Base-by-base conservation (phyloP, 2,113 vertebrate species). In the Pleuronectes platessa region DNA sequence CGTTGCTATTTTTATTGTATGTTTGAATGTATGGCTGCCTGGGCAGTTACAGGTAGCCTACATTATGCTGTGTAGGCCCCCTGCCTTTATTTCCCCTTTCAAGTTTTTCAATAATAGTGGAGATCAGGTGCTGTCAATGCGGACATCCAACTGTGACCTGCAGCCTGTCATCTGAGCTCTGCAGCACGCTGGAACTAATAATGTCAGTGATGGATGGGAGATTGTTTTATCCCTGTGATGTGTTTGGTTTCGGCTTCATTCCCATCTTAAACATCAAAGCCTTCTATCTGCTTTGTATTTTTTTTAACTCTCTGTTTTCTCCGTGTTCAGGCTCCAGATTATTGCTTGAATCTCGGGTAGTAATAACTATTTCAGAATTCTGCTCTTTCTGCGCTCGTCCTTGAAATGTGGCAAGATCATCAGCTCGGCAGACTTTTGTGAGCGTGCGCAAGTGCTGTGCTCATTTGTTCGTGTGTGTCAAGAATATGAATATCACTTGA, bases 361-460 rank as follows among this genome's bases (percentile, higher is more conserved):
- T 45, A 80, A 68, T 49, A 56, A 71, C 24, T 37, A 2, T 64
- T 86, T 65, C 45, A 74, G 51, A 70, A 11, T 21, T 63, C 68
- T 59, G 31, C n/a, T 51, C 31, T 83, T 61, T 62, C 37, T 63
- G 21, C 3, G 14, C 20, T 69, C 53, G 76, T 73, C 86, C 83
- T 88, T 87, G 74, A 82, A 82, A 87, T 68, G 68, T 91, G 86
- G 71, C 86, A 49, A 70, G 60, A 76, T 49, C 26, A 54, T 24
- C 21, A 31, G 35, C 67, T 81, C 78, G 79, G 73, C 75, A 79
- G 71, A 67, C 18, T 61, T 21, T 40, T 64, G 45, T 62, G n/a
- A 11, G 2, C 55, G 27, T 67, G 61, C 51, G 45, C 24, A 75
- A 74, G 45, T 11, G 40, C 37, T 70, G 58, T 26, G 35, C 80